Conservation (phyloP, 2,888 invertebrate species). For the Timema podura region DNA sequence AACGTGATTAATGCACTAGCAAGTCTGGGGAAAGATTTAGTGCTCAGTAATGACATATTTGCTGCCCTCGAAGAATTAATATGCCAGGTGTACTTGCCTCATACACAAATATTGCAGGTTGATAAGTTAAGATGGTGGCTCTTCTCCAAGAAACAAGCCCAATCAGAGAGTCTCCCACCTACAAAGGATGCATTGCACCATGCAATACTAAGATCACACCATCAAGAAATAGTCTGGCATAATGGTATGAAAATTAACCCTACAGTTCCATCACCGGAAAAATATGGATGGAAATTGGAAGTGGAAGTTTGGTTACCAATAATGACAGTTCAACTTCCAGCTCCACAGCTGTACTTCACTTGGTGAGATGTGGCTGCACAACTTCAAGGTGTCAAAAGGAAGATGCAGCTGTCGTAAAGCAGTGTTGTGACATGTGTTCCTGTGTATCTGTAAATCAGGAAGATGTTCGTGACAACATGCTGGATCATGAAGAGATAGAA, state of each 20-base stretch:
- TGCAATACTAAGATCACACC: neutral
- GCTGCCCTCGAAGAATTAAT: no score
- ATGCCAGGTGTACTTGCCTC: neutral
- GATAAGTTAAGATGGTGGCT: constrained; percentile 3
- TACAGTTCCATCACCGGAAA: neutral
- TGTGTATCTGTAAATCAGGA: neutral
- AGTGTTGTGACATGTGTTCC: neutral
- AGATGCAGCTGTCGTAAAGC: neutral
- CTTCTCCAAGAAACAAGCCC: constrained; percentile 3
- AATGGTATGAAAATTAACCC: neutral
- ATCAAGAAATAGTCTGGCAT: neutral
- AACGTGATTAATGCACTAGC: no score
- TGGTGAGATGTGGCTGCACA: neutral
- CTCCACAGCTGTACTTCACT: neutral
- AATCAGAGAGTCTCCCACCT: constrained; percentile 1
- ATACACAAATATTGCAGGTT: neutral
- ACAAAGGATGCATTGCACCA: neutral
- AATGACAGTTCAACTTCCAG: neutral
- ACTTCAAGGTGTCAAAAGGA: neutral
- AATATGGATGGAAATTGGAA: neutral
- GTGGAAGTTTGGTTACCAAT: neutral
- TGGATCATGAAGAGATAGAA: neutral
- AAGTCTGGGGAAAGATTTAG: no score
- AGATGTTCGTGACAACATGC: neutral
- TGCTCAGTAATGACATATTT: no score